phyloP scores from a whole-genome alignment of 2,797 vertebrate genomes.

The Onychomys torridus region DNA sequence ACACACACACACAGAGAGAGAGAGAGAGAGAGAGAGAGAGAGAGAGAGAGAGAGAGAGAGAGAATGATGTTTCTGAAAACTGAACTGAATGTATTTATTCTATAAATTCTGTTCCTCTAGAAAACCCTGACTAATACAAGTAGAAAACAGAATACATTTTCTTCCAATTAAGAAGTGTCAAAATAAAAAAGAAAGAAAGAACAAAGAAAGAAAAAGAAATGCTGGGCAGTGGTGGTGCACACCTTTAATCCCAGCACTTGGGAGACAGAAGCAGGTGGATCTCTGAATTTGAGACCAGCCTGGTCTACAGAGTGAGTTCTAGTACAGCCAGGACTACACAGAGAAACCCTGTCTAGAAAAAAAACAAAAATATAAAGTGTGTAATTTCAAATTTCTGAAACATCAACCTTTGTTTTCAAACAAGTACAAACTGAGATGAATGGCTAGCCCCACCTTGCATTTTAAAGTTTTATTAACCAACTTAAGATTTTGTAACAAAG shows the following conservation, averaged over 20 bases:
- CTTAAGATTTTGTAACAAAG: background rate
- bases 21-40: background rate
- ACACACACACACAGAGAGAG: background rate
- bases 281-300: background rate
- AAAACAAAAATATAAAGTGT: background rate
- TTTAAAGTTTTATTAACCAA: background rate
- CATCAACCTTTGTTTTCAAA: background rate
- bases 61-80: background rate
- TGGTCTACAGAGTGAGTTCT: background rate
- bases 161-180: background rate
- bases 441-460: background rate
- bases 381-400: background rate
- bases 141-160: background rate
- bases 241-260: background rate
- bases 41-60: background rate
- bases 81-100: background rate
- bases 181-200: background rate
- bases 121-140: background rate
- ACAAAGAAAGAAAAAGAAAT: background rate
- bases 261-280: background rate
- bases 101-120: background rate
- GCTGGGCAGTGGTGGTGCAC: background rate
- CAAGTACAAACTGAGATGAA: background rate
- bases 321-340: background rate
- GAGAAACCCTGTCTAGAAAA: background rate